These are phyloP conservation scores for Drosophila yakuba DNA, from an alignment of 1,140 invertebrate species.

Conservation along the genomic window DNA sequence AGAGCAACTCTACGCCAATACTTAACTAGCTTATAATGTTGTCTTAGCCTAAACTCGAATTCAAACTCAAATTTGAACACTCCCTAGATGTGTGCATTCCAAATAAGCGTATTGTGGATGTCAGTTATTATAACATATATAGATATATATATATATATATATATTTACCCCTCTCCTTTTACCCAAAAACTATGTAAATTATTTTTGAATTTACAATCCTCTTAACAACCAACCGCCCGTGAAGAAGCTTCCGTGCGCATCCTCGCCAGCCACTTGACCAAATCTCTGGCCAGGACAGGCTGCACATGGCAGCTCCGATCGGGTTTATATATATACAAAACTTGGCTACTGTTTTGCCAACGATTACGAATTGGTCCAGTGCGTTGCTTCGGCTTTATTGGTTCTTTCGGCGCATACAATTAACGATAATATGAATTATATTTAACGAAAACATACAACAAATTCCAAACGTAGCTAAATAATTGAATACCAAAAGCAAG, in stretches of 20 bases:
- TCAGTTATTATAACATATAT: constrained; percentile 55
- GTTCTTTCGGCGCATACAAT: constrained; percentile 51
- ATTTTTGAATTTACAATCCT: constrained; percentile 65
- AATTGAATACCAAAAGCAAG: constrained; percentile 15
- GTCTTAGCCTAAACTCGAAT: constrained; percentile 51
- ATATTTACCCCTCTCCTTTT: constrained; percentile 9
- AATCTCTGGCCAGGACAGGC: constrained; percentile 9
- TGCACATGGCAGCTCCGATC: background rate
- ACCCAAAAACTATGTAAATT: constrained; percentile 47
- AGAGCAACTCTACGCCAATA: constrained; percentile 70
- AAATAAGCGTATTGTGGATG: constrained; percentile 45
- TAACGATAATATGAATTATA: constrained; percentile 32
- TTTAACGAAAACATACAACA: constrained; percentile 18
- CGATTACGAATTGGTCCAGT: constrained; percentile 61
- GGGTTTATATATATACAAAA: constrained; percentile 37
- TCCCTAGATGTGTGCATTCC: constrained; percentile 55
- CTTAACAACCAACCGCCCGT: background rate
- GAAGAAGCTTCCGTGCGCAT: background rate
- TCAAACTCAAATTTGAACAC: constrained; percentile 22
- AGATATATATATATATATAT: constrained; percentile 28
- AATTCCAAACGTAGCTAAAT: constrained; percentile 44
- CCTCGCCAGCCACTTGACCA: constrained; percentile 4
- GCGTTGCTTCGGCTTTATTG: constrained; percentile 76
- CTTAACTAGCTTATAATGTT: constrained; percentile 77
- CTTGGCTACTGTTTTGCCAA: constrained; percentile 43